phyloP scores from a whole-genome alignment of 2,113 vertebrate species.

The Heterochromis multidens region DNA sequence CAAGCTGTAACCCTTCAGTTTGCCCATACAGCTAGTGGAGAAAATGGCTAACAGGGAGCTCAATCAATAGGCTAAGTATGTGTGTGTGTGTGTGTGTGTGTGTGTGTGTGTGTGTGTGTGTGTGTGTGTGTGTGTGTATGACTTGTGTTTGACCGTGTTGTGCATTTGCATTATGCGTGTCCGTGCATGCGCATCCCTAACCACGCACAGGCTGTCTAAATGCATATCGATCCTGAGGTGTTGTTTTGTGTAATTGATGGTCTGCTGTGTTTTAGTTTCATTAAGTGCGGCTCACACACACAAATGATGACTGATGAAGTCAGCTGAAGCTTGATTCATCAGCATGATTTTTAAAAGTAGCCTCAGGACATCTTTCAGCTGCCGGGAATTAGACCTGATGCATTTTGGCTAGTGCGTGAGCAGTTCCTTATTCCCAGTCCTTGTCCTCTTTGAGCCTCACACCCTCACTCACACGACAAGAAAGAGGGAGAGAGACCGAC shows the following conservation, averaged over 20 bases:
- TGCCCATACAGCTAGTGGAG: slow-evolving; percentile 28
- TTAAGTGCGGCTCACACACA: slow-evolving; percentile 39
- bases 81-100: slow-evolving; percentile 10
- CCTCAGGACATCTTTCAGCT: slow-evolving; percentile 11
- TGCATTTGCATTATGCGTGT: slow-evolving; percentile 16
- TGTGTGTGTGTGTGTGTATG: not conserved
- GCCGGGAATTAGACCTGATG: not conserved
- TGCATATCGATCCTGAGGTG: slow-evolving; percentile 59
- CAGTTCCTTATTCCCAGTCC: not conserved
- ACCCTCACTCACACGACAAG: not conserved
- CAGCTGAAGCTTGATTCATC: slow-evolving; percentile 32
- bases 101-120: not conserved
- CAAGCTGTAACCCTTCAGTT: slow-evolving; percentile 57
- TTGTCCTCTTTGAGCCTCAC: not conserved
- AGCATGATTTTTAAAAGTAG: slow-evolving; percentile 12
- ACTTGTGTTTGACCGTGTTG: not conserved
- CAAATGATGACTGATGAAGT: slow-evolving; percentile 64
- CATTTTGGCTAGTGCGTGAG: not conserved
- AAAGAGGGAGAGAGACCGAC: not conserved
- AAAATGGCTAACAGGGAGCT: slow-evolving; percentile 51
- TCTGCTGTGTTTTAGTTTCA: slow-evolving; percentile 60
- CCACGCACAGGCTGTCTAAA: slow-evolving; percentile 28
- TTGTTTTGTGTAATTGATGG: slow-evolving; percentile 60
- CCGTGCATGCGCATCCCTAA: not conserved
- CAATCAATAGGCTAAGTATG: slow-evolving; percentile 60